Conservation (phyloP, 2,113 vertebrate species). For the Numenius arquata region DNA sequence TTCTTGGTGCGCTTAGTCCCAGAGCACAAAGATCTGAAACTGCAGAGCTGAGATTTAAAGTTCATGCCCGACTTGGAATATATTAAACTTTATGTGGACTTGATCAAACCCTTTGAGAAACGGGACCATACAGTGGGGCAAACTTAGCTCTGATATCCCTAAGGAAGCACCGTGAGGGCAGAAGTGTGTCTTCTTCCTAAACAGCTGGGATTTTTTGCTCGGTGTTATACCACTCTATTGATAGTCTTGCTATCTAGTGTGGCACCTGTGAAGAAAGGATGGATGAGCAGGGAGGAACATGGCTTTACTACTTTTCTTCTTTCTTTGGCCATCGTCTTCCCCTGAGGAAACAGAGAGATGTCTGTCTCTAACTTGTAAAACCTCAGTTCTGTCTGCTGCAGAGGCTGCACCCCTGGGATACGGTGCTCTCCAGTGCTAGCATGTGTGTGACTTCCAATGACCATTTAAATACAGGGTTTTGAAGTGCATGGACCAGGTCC, state of each 20-base stretch:
- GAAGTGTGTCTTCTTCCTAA: not conserved
- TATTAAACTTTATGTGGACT: not conserved
- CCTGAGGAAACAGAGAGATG: not conserved
- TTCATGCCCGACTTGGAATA: not conserved
- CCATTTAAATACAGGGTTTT: not conserved
- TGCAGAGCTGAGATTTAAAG: not conserved
- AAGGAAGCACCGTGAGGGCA: not conserved
- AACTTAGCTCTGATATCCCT: not conserved
- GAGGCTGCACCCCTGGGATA: not conserved
- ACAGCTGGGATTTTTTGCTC: not conserved
- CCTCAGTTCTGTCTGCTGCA: not conserved
- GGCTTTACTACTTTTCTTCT: not conserved
- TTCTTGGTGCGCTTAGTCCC: not conserved
- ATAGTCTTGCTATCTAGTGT: not conserved
- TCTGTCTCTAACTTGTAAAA: not conserved
- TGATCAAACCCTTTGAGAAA: not conserved
- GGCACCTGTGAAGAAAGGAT: not conserved
- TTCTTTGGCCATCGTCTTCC: not conserved
- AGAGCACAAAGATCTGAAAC: not conserved
- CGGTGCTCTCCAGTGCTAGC: accelerated
- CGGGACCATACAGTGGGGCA: not conserved
- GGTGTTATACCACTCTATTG: not conserved
- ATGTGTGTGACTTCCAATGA: not conserved
- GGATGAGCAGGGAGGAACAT: not conserved
- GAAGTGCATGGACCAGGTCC: not conserved